Evolutionary conservation across 2,797 vertebrate species (phyloP), one percentile per base, ranked within the genome.

Genomic region (Alectoris magna): DNA sequence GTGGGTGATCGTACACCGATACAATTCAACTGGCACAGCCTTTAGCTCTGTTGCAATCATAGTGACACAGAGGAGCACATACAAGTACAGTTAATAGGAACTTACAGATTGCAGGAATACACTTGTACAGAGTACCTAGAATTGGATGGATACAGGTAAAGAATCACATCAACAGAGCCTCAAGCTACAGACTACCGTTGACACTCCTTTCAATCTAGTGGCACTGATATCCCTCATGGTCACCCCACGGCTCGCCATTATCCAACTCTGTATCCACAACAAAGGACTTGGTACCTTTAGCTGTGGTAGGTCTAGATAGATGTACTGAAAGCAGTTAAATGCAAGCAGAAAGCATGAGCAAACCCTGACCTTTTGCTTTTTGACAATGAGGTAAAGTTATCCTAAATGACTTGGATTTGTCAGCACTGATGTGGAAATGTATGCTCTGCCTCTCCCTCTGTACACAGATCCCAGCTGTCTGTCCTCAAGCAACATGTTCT

Each of bases 351-450:
- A 96, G 90, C 93, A 78, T 64, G 64, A 95, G 58, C 60, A 76
- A 90, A 82, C 15, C n/a, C 90, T 69, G 36, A 44, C 38, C 66
- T 83, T 95, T 84, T 66, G 84, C 59, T 87, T 90, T 89, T 82
- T 85, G 63, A 93, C 79, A 90, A 94, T 88, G 94, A 91, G 95
- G 93, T 90, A 96, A 97, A 91, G 44, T 92, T 76, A 76, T 72
- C 49, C 92, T 94, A 81, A 71, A 68, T 82, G 90, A 95, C 93
- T 89, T 93, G 96, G 72, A 80, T 93, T 73, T 86, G 75, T 93
- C 91, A 92, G 90, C 60, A 36, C 8, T 77, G 90, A 94, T 95
- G 88, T 88, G 86, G 93, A 96, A 94, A 94, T 93, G 87, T 84
- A 72, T 85, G 75, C 88, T 86, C 82, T 90, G 85, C 73, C 83